A percentile compares a stretch with the other conserved stretches of the same genome.
phyloP scores from a whole-genome alignment of 2,797 vertebrate genomes.

The Thripadectes ignobilis region DNA sequence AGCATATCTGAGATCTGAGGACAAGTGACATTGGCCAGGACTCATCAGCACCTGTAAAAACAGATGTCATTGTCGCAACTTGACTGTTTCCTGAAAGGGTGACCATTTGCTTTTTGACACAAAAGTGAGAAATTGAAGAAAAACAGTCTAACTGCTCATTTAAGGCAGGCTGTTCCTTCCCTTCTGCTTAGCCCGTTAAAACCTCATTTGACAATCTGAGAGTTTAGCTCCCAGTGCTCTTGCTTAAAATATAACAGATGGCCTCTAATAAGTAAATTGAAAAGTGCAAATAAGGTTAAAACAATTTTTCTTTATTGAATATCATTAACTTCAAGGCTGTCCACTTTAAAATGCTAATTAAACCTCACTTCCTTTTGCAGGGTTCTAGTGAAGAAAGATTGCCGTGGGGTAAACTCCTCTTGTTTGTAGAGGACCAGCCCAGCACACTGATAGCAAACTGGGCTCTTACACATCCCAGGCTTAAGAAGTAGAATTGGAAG shows the following conservation, averaged over 20 bases:
- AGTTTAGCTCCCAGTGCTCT: constrained; percentile 57
- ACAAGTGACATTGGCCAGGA: constrained; percentile 39
- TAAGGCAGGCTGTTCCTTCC: constrained; percentile 45
- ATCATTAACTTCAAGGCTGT: constrained; percentile 77
- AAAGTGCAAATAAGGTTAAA: constrained; percentile 80
- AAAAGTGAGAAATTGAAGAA: constrained; percentile 51
- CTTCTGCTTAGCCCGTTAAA: constrained; percentile 60
- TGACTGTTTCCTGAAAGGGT: constrained; percentile 30
- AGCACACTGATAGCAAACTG: constrained; percentile 18
- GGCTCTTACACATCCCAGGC: neutral
- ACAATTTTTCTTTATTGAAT: constrained; percentile 78
- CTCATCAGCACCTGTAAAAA: constrained; percentile 36
- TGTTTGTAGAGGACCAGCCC: constrained; percentile 47
- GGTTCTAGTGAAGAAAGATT: constrained; percentile 62
- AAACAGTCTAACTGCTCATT: constrained; percentile 64
- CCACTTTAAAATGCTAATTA: constrained; percentile 77
- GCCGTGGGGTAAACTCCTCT: constrained; percentile 46
- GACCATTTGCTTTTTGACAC: constrained; percentile 60
- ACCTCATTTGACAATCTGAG: constrained; percentile 65
- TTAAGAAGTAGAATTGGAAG: constrained; percentile 20
- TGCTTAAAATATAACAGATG: constrained; percentile 77
- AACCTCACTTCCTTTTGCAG: constrained; percentile 60
- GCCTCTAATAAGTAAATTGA: constrained; percentile 77
- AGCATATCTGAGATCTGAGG: constrained; percentile 5
- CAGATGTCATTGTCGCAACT: constrained; percentile 24